Base-by-base conservation (phyloP, 2,888 invertebrate genomes). In the Meteorus cinctellus region DNA sequence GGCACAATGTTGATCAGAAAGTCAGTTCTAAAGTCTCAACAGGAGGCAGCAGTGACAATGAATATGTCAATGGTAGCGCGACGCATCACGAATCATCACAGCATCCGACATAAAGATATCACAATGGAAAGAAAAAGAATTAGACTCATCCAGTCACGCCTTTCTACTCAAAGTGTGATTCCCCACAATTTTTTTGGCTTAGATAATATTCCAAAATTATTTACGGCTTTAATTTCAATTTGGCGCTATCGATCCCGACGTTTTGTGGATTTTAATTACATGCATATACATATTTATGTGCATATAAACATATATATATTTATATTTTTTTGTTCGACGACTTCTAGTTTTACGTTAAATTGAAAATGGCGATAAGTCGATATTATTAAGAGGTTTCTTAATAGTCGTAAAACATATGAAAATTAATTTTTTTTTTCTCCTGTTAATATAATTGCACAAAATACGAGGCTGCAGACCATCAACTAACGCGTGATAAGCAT, bases 1-100 rank as follows among this genome's bases (percentile, higher is more conserved):
- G 78, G 65, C 83, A 84, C 4, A 85, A 82, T 70, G 79, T 76
- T 29, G 78, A 76, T 62, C 79, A 81, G 10, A 79, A 83, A 29
- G 79, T 80, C 70, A 88, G 62, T 78, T 86, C 78, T 81, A 84
- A 79, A 77, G 86, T 76, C 27, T 90, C 78, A 19, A 91, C 90
- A 80, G 89, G 90, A 74, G 90, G 90, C 78, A 90, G 90, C 81
- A 90, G 90, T 85, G 91, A 90, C 83, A 77, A 77, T 70, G 81
- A 83, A 73, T 71, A 80, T 70, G 76, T 76, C 4, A 85, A 85
- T 48, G 84, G 84, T 14, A 84, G 81, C 63, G 76, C 82, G 72
- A 76, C 78, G 65, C 78, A 77, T 78, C 82, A 82, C 55, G 85
- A 84, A 65, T 81, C 84, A 55, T 80, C 82, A 72, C 82, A 82